These are phyloP conservation scores for Cantharis flavilabris DNA, from an alignment of 2,888 invertebrate species.

Conservation along the genomic window DNA sequence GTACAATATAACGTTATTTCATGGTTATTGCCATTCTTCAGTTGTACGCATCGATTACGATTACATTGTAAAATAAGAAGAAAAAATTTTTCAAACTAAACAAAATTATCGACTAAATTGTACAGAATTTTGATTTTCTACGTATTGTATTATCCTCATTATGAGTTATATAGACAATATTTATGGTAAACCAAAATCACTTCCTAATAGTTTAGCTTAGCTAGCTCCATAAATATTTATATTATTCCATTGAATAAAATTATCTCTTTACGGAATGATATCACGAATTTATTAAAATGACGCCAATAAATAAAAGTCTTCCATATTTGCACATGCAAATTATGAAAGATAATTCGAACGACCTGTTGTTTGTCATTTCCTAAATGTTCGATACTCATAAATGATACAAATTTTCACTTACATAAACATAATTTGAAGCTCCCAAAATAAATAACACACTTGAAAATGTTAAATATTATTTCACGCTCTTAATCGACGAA, in stretches of 20 bases:
- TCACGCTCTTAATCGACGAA: not conserved
- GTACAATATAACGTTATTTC: too few relatives aligned
- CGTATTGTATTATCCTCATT: too few relatives aligned
- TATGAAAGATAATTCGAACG: not conserved
- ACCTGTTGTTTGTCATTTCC: not conserved
- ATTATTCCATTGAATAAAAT: not conserved
- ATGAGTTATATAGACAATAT: conserved; percentile 6
- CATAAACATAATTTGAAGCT: not conserved
- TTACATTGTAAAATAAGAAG: too few relatives aligned
- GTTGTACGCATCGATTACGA: too few relatives aligned
- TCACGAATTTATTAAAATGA: not conserved
- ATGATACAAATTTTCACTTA: not conserved
- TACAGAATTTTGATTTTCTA: too few relatives aligned
- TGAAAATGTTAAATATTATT: not conserved
- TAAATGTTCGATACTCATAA: not conserved
- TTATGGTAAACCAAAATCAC: not conserved
- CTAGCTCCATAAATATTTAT: conserved; percentile 1
- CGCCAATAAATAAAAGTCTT: not conserved
- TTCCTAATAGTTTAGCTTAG: conserved; percentile 4
- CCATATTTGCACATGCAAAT: not conserved
- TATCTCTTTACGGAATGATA: not conserved
- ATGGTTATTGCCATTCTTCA: too few relatives aligned
- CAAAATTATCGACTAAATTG: too few relatives aligned
- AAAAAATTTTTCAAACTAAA: too few relatives aligned
- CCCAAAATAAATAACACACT: not conserved